Evolutionary conservation across 2,113 vertebrate species (phyloP), one percentile per base, ranked within the genome.

Genomic region (Heterotis niloticus): DNA sequence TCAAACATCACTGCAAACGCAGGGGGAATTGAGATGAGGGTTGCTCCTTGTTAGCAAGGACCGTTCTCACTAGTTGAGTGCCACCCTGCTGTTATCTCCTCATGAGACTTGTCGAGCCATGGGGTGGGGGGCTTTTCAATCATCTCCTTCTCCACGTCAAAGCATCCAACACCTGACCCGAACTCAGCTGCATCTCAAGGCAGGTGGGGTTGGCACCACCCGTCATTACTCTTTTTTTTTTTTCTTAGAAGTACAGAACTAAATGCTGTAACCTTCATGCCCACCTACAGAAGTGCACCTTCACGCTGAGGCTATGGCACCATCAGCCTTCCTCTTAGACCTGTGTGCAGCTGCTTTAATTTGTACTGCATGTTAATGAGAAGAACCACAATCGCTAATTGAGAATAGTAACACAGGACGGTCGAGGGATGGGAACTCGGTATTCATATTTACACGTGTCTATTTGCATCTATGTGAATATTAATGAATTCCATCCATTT

Each of bases 401-500:
- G 2, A 44, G 26, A 12, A 34, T 59, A 1, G 44, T 12, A 54
- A 67, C 64, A 29, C 66, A 34, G 28, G 77, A 18, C 57, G 24
- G 66, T 68, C 70, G 12, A 78, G 62, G 66, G 13, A 62, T n/a
- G 57, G 56, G n/a, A 56, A 78, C 28, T 59, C 28, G 20, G 23
- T 62, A 62, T 62, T 60, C 67, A 71, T 28, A 71, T 78, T 44
- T 44, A 24, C 29, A 71, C 23, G 77, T 52, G 67, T 57, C 57
- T 12, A 70, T 78, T 78, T 70, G 56, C 77, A 62, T 24, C 29
- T 59, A 26, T 20, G 67, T 10, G 66, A 66, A 78, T 78, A 66
- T 62, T 78, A 70, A 78, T 71, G 67, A 62, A n/a, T 51, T 16
- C 57, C 12, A 28, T 69, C 77, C 28, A 71, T 51, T 78, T 57